These are phyloP conservation scores for Eubasilissa regina DNA, from an alignment of 1,140 invertebrate species.

Conservation along the genomic window DNA sequence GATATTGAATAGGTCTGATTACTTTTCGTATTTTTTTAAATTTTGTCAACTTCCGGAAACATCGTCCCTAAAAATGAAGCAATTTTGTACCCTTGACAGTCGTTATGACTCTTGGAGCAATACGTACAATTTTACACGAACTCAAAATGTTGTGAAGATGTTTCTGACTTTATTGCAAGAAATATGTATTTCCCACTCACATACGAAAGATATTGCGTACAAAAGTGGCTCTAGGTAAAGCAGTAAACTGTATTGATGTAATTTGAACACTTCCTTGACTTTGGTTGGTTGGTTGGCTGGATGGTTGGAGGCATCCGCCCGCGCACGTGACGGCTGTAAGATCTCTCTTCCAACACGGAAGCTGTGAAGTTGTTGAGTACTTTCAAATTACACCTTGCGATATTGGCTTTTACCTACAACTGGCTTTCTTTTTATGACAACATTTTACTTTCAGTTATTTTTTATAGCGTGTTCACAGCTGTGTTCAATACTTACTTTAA, in stretches of 20 bases:
- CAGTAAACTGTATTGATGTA: conserved; percentile 57
- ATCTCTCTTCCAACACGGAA: conserved; percentile 28
- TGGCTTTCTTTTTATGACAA: not conserved
- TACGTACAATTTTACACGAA: conserved; percentile 8
- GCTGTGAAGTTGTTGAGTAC: conserved; percentile 9
- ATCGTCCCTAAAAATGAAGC: too few species aligned
- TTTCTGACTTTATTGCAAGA: conserved; percentile 47
- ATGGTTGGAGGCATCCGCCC: not conserved
- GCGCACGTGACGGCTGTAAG: conserved; percentile 1
- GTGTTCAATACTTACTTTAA: too few species aligned
- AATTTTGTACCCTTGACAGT: too few species aligned
- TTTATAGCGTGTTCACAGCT: not conserved
- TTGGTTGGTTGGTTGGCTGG: not conserved
- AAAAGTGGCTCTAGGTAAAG: conserved; percentile 50
- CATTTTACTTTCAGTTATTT: not conserved
- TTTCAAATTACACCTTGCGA: conserved; percentile 11
- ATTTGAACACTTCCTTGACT: conserved; percentile 43
- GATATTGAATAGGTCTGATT: too few species aligned
- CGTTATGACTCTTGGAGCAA: not conserved
- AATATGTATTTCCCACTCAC: conserved; percentile 40
- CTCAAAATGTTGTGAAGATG: conserved; percentile 3
- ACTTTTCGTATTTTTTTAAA: too few species aligned
- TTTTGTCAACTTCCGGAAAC: too few species aligned
- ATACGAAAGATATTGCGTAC: conserved; percentile 47
- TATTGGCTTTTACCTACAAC: conserved; percentile 18